Base-by-base conservation (phyloP, 1,140 invertebrate species). In the Drosophila tsacasi region DNA sequence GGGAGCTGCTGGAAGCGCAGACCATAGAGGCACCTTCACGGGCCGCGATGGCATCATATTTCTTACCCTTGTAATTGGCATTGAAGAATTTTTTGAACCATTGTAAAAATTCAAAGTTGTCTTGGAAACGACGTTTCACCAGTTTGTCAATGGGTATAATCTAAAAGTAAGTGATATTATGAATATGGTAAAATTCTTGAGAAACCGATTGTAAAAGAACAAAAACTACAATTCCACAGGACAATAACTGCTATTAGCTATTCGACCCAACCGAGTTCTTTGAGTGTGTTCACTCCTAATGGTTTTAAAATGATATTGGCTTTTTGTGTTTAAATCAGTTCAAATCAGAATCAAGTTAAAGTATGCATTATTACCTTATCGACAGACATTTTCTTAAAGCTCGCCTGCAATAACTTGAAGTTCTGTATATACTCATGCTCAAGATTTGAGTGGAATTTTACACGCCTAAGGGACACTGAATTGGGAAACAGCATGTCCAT, bases 391-490 rank as follows among this genome's bases (percentile, higher is more conserved):
- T 98, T 99, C 94, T 99, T 99, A 93, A 99, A 99, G 37, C 96
- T 95, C 10, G 96, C 97, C 95, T 99, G 99, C 57, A 99, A 94
- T 79, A 98, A 95, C 96, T 99, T 99, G 93, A 99, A 99, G 94
- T 99, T 99, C 93, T 99, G 98, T 94, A 99, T 99, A 93, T 99
- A 99, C 94, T 99, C 99, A 94, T 99, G 98, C 94, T 99, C 99
- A 81, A 99, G 94, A 93, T 99, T 98, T 82, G 99, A 99, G 94
- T 97, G 97, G 94, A 99, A 99, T 94, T 99, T 99, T 25, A 99
- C 97, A 93, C 98, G 96, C 94, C 99, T 99, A 92, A 99, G 94
- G 32, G 96, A 95, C 66, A 99, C 96, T 93, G 96, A 97, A 74
- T 96, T 96, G 84, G 98, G 98, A 94, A 99, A 99, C 13, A 99